Conservation (phyloP, 2,113 vertebrate species). For the Thomomys bottae region DNA sequence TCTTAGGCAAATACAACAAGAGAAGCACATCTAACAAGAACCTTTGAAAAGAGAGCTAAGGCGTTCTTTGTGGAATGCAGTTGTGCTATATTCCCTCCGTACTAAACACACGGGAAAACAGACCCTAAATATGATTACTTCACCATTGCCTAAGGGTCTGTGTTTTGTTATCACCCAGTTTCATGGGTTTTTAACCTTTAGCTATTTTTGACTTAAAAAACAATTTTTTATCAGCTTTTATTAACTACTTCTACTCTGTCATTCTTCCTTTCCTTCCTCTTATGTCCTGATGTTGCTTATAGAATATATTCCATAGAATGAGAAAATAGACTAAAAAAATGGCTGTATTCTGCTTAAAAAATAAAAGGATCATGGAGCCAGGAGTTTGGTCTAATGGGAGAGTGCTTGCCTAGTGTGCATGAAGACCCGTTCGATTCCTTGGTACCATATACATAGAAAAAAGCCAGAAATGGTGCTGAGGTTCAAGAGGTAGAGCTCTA, state of each 20-base stretch:
- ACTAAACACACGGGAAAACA: not conserved
- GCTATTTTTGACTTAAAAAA: not conserved
- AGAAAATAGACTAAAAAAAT: not conserved
- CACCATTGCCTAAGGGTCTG: not conserved
- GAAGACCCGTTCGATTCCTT: too few species aligned
- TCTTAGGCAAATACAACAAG: not conserved
- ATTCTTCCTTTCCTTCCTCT: not conserved
- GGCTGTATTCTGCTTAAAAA: constrained; percentile 27
- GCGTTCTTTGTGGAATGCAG: not conserved
- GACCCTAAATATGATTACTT: not conserved
- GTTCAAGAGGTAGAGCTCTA: too few species aligned
- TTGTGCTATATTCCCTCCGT: not conserved
- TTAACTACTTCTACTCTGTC: not conserved
- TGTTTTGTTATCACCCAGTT: not conserved
- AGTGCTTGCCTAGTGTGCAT: too few species aligned
- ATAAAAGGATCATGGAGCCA: too few species aligned
- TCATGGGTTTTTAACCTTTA: not conserved
- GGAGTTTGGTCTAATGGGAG: too few species aligned
- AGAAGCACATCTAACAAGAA: not conserved
- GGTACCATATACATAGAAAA: too few species aligned
- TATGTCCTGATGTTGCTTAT: not conserved
- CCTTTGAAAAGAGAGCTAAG: not conserved
- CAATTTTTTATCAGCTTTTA: not conserved
- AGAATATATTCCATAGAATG: not conserved
- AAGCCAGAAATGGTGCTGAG: too few species aligned